phyloP scores from a whole-genome alignment of 1,140 invertebrate genomes.

The Bombus difficillimus region DNA sequence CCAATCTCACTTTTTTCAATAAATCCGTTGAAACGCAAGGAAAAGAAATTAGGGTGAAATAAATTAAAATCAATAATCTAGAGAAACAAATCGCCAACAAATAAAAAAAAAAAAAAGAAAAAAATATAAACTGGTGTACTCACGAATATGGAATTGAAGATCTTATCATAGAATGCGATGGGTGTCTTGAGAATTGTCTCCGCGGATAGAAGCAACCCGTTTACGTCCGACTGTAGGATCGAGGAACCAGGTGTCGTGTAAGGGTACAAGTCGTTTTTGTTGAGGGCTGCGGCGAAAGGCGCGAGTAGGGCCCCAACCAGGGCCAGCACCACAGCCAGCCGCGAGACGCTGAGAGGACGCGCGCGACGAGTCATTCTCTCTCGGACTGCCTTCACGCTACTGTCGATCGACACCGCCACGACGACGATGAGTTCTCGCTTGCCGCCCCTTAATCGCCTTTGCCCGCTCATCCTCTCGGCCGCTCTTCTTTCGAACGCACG shows the following conservation, averaged over 20 bases:
- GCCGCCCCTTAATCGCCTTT: constrained; percentile 71
- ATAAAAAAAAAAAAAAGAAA: too few relatives aligned
- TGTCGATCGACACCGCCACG: constrained; percentile 62
- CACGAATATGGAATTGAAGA: constrained; percentile 89
- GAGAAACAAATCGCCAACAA: neutral
- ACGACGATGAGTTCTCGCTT: constrained; percentile 54
- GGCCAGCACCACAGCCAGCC: constrained; percentile 58
- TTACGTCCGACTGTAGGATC: constrained; percentile 68
- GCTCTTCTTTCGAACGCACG: constrained; percentile 49
- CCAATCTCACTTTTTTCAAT: neutral
- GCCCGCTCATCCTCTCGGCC: constrained; percentile 47
- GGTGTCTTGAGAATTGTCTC: constrained; percentile 84
- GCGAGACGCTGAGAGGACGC: constrained; percentile 57
- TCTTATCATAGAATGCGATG: constrained; percentile 88
- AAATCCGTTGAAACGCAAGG: neutral
- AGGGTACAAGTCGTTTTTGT: constrained; percentile 75
- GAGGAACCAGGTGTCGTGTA: constrained; percentile 57
- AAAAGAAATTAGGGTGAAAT: neutral
- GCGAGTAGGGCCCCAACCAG: constrained; percentile 45
- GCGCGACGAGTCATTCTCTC: constrained; percentile 76
- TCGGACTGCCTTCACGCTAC: constrained; percentile 76
- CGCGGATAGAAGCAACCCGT: constrained; percentile 77
- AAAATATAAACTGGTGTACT: constrained; percentile 80
- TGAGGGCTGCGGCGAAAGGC: constrained; percentile 54
- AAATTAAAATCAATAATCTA: neutral